Percentiles rank a stretch among this genome's conserved stretches.
Evolutionary conservation across 1,140 invertebrate species (phyloP).

Genomic region (Lepidurus apus): DNA sequence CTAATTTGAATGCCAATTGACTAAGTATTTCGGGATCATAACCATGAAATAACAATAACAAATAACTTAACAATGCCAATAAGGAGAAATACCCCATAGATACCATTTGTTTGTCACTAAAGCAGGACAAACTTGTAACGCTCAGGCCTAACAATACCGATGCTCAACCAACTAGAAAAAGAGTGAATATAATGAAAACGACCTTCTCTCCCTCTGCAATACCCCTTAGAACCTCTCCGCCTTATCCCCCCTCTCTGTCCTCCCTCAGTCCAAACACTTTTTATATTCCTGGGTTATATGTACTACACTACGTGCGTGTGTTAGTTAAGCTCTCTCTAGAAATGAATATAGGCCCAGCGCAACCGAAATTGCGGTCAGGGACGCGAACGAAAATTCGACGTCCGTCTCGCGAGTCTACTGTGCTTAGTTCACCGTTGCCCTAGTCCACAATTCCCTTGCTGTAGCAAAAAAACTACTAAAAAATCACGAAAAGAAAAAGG

Average conservation of each 20-base stretch:
- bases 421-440: not conserved
- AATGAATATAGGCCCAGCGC: conserved; percentile 8
- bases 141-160: not conserved
- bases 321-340: conserved; percentile 1
- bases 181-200: not conserved
- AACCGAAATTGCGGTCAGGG: conserved; percentile 20
- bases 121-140: not conserved
- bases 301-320: not conserved
- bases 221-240: not conserved
- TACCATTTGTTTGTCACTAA: conserved; percentile 4
- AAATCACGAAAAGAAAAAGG: not conserved
- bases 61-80: too few species aligned
- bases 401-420: conserved; percentile 1
- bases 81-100: not conserved
- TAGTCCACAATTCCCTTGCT: not conserved
- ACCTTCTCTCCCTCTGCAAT: not conserved
- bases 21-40: too few species aligned
- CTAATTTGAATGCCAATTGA: too few species aligned
- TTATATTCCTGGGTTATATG: not conserved
- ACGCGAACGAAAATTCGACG: not conserved
- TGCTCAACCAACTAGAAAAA: conserved; percentile 7
- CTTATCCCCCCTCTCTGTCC: not conserved
- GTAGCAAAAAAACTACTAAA: not conserved
- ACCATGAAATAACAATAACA: too few species aligned
- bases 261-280: not conserved